These are phyloP conservation scores for Cosmia pyralina DNA, from an alignment of 2,888 invertebrate genomes.

Conservation along the genomic window DNA sequence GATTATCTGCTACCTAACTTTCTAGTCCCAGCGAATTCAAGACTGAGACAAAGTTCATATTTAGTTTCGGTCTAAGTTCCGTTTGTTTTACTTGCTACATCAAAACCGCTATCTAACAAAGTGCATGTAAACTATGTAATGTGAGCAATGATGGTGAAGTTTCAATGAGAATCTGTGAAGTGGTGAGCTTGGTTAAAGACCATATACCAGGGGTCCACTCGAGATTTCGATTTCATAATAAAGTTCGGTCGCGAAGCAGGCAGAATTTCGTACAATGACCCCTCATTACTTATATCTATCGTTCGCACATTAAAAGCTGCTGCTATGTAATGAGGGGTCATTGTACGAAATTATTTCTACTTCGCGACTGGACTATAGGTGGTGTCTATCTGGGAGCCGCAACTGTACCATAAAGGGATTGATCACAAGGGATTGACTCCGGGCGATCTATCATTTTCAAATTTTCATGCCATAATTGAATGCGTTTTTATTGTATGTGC, in stretches of 20 bases:
- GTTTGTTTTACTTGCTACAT: constrained; percentile 50
- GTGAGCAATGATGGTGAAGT: constrained; percentile 21
- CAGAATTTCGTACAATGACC: too few species aligned
- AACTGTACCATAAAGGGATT: not conserved
- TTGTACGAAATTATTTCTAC: too few species aligned
- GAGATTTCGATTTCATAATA: not conserved
- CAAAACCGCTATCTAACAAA: constrained; percentile 40
- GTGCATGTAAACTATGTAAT: constrained; percentile 36
- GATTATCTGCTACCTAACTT: constrained; percentile 40
- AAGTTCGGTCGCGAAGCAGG: too few species aligned
- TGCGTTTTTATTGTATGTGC: too few species aligned
- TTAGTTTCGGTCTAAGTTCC: constrained; percentile 39
- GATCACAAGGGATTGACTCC: too few species aligned
- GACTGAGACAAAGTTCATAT: constrained; percentile 46
- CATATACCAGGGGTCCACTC: not conserved
- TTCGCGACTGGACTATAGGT: not conserved
- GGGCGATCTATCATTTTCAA: too few species aligned
- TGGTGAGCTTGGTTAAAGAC: not conserved
- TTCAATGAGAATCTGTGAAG: constrained; percentile 18
- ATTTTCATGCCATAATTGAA: too few species aligned
- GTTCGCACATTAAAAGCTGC: too few species aligned
- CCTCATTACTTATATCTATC: too few species aligned
- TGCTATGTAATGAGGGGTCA: too few species aligned
- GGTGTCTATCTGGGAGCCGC: not conserved
- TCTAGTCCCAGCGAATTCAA: constrained; percentile 41